Evolutionary conservation across 2,888 invertebrate genomes (phyloP), one percentile per base, ranked within the genome.

Genomic region (Himalopsyche tibetana): DNA sequence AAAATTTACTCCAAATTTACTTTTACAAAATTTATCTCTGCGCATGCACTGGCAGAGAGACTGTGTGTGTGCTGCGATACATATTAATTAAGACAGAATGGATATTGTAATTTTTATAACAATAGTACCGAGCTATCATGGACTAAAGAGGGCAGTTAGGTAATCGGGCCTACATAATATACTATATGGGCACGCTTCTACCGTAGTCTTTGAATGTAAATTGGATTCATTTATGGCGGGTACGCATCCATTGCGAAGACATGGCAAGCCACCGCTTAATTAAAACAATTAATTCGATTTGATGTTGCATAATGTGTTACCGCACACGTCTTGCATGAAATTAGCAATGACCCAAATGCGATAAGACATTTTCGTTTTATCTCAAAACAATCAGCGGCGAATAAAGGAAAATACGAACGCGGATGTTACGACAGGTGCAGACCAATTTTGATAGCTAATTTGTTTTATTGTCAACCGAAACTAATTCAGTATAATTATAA

Each of bases 271-370:
- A 84, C 85, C 55, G 55, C 55, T 82, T 84, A 74, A 87, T 87
- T 87, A 87, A 84, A 69, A 55, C 81, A 40, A 86, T 74, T 86
- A 82, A 87, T 87, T 56, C 87, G 63, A 63, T 63, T 63, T 63
- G 63, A 38, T 40, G 40, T 86, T 87, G 83, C 86, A 80, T 55
- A 86, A 87, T 51, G 17, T 45, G 80, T 80, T 86, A 87, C 82
- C 82, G 82, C 85, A 82, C 55, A 38, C 56, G 55, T 55, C 81
- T 55, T 51, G 80, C 85, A 56, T 85, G 85, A 40, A 55, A 83
- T 87, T 87, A 87, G 84, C 85, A 85, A 79, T 87, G 87, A 83
- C 84, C 85, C 80, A 84, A 80, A 87, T 87, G 79, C 40, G 63
- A n/a, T 63, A 63, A 63, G 19, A 63, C 63, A 19, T 63, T 63